A percentile compares a stretch with the other conserved stretches of the same genome.
phyloP scores from a whole-genome alignment of 2,113 vertebrate genomes.

The Corydoras maculifer region DNA sequence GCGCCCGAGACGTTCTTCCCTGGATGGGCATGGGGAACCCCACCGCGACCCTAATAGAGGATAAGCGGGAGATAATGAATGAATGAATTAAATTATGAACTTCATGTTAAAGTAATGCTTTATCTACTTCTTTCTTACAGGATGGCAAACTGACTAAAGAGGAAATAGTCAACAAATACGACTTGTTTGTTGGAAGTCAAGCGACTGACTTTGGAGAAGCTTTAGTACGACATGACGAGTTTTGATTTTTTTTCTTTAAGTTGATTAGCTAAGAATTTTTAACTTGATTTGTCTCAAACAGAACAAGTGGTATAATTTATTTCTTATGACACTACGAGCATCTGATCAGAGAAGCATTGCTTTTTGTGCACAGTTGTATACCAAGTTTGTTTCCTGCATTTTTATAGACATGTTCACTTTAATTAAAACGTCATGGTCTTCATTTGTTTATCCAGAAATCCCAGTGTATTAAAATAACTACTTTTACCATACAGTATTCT shows the following conservation, averaged over 20 bases:
- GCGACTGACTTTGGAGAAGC: conserved; percentile 89
- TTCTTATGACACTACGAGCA: conserved; percentile 55
- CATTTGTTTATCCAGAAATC: too few relatives aligned
- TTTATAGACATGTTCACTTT: background rate
- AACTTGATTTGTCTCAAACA: background rate
- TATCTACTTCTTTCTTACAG: conserved; percentile 52
- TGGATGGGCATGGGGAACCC: too few relatives aligned
- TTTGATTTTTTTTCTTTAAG: conserved; percentile 55
- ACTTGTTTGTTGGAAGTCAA: conserved; percentile 89
- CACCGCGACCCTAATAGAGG: too few relatives aligned
- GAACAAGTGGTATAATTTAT: conserved; percentile 63
- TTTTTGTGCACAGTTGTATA: conserved; percentile 40
- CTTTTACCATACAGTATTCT: too few relatives aligned
- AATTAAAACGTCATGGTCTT: too few relatives aligned
- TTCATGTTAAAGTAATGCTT: background rate
- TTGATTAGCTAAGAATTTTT: conserved; percentile 32
- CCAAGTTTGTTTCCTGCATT: conserved; percentile 5
- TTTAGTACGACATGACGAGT: conserved; percentile 83
- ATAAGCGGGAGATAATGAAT: too few relatives aligned
- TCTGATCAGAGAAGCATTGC: conserved; percentile 3
- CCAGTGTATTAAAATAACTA: too few relatives aligned
- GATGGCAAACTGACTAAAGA: conserved; percentile 80
- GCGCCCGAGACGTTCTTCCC: too few relatives aligned
- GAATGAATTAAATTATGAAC: too few relatives aligned
- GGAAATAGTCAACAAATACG: conserved; percentile 84